phyloP scores from a whole-genome alignment of 2,888 invertebrate genomes.

The Dasysyrphus tricinctus region DNA sequence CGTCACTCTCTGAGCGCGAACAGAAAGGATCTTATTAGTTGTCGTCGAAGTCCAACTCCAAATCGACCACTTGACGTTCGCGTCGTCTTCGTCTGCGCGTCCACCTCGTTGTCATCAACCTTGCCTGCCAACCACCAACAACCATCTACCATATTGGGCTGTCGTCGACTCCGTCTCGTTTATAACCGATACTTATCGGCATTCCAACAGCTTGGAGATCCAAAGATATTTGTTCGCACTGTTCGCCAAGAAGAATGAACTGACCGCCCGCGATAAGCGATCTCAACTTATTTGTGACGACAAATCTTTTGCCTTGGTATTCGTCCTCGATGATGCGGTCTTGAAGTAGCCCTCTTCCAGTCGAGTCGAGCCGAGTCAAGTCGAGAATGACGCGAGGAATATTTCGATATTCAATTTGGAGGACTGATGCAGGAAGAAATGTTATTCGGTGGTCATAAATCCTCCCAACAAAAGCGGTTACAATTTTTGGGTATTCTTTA shows the following conservation, averaged over 20 bases:
- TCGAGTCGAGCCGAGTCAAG: not conserved
- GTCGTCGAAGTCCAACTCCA: constrained; percentile 28
- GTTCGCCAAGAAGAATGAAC: constrained; percentile 70
- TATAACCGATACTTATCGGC: constrained; percentile 75
- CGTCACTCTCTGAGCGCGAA: constrained; percentile 70
- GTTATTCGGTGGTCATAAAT: constrained; percentile 72
- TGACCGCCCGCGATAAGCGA: constrained; percentile 75
- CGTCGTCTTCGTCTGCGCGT: constrained; percentile 32
- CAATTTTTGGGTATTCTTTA: constrained; percentile 72
- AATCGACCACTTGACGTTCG: constrained; percentile 1
- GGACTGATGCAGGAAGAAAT: constrained; percentile 69
- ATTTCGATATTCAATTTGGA: constrained; percentile 69
- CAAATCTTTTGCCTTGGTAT: constrained; percentile 68
- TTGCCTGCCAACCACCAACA: constrained; percentile 22
- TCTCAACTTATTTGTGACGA: constrained; percentile 76
- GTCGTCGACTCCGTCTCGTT: constrained; percentile 66
- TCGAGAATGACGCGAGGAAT: constrained; percentile 53
- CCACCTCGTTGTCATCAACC: constrained; percentile 31
- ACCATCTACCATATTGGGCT: constrained; percentile 38
- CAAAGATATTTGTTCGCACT: constrained; percentile 75
- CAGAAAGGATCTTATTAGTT: constrained; percentile 66
- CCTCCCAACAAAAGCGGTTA: constrained; percentile 74
- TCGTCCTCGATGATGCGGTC: constrained; percentile 16
- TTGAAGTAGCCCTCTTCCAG: constrained; percentile 26
- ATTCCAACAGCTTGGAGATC: constrained; percentile 72